These are phyloP conservation scores for Eulemur macaco DNA, from an alignment of 2,113 vertebrate genomes.

Conservation along the genomic window DNA sequence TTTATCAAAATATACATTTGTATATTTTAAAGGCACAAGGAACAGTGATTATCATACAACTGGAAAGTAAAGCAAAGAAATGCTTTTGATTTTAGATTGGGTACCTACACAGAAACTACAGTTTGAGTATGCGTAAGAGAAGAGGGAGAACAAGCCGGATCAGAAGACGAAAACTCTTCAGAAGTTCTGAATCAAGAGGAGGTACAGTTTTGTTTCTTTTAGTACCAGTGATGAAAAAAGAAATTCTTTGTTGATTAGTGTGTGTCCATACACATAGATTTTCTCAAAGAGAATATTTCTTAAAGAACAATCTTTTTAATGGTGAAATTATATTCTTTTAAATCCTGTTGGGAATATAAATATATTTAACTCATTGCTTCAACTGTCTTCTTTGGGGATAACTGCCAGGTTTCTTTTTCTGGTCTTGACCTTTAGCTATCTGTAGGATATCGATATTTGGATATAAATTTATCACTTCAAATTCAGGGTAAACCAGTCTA, in stretches of 20 bases:
- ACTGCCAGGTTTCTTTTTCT: background rate
- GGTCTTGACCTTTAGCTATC: background rate
- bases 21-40: background rate
- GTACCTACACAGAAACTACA: background rate
- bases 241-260: background rate
- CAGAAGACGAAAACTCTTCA: slow-evolving; percentile 76
- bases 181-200: slow-evolving; percentile 60
- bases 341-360: background rate
- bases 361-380: background rate
- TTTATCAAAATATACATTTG: background rate
- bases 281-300: background rate
- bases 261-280: background rate
- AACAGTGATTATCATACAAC: background rate
- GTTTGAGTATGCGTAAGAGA: slow-evolving; percentile 78
- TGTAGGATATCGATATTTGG: background rate
- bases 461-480: background rate
- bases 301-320: background rate
- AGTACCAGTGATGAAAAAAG: background rate
- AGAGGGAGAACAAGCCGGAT: slow-evolving; percentile 83
- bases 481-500: background rate
- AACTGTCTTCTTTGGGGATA: background rate
- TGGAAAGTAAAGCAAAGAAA: background rate
- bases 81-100: background rate
- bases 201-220: slow-evolving; percentile 71
- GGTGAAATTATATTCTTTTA: background rate